A percentile compares a stretch with the other conserved stretches of the same genome.
Evolutionary conservation across 2,888 invertebrate genomes (phyloP).

Genomic region (Idaea biselata): DNA sequence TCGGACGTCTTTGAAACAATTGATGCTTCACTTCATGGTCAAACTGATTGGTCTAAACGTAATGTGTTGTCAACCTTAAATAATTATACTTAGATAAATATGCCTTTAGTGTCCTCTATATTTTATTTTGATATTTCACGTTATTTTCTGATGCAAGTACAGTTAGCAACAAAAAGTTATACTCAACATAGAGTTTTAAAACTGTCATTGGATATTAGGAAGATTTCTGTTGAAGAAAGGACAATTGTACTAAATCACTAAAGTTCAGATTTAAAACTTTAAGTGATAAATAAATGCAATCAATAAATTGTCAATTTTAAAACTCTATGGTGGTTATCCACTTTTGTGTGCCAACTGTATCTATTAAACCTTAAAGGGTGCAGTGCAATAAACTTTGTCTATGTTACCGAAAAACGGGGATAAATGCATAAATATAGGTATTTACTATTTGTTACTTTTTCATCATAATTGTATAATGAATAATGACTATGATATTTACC

Average conservation of each 20-base stretch:
- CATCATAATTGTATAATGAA: slow-evolving; percentile 27
- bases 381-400: slow-evolving; percentile 55
- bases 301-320: too few species aligned
- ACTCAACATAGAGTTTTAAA: too few species aligned
- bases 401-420: slow-evolving; percentile 33
- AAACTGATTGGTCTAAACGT: not conserved
- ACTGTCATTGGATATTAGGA: too few species aligned
- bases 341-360: too few species aligned
- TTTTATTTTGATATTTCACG: not conserved
- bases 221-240: too few species aligned
- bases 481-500: slow-evolving; percentile 32
- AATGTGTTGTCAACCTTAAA: not conserved
- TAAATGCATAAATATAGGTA: not conserved
- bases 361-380: slow-evolving; percentile 44
- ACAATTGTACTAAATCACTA: too few species aligned
- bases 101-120: not conserved
- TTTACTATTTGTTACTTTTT: slow-evolving; percentile 10
- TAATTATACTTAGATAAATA: not conserved
- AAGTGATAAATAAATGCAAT: too few species aligned
- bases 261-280: too few species aligned
- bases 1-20: not conserved
- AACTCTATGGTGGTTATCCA: too few species aligned
- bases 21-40: not conserved
- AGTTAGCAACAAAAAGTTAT: not conserved
- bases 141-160: not conserved